Evolutionary conservation across 2,797 vertebrate genomes (phyloP), one percentile per base, ranked within the genome.

Genomic region (Galago senegalensis): DNA sequence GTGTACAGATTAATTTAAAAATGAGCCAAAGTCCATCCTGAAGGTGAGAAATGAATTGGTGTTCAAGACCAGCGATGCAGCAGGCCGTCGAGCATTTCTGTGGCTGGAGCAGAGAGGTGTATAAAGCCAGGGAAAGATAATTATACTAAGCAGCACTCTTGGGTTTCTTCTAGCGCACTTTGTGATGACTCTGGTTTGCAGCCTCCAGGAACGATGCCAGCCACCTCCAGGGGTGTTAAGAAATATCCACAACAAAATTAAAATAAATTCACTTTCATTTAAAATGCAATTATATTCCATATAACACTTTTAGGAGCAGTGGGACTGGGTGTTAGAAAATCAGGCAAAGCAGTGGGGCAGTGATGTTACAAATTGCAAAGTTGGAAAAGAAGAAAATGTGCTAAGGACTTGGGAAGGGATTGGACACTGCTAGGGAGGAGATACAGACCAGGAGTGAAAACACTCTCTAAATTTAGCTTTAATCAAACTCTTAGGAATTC

Each of bases 231-330:
- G 31, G 76, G 89, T 84, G 76, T 96, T 63, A 79, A 76, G 80
- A 96, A 92, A 63, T 70, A 84, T 49, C 34, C 31, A 37, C 92
- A 96, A 73, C 83, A 89, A 84, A 90, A 92, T 92, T 75, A 73
- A 97, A 96, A 87, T 93, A 60, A 69, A 93, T 92, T 79, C 56
- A 27, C 67, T 95, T 95, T 87, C 46, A 69, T 91, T 94, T 87
- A 93, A 94, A 97, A 94, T 91, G 79, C 43, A 92, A 86, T 93
- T 90, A 65, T 84, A 84, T 76, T 90, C 21, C 92, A 20, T 27
- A 67, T 92, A 80, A 92, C 77, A 89, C 95, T 90, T 92, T 94
- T 34, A 87, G 79, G 60, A 95, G 70, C 82, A 81, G 40, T 58
- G 31, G 56, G 82, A 77, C 89, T 73, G 34, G 40, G 46, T 95